Evolutionary conservation across 30 jellyfish, hydroid and myxozoan genomes (phyloP).

Genomic region (Chironex yamaguchii): DNA sequence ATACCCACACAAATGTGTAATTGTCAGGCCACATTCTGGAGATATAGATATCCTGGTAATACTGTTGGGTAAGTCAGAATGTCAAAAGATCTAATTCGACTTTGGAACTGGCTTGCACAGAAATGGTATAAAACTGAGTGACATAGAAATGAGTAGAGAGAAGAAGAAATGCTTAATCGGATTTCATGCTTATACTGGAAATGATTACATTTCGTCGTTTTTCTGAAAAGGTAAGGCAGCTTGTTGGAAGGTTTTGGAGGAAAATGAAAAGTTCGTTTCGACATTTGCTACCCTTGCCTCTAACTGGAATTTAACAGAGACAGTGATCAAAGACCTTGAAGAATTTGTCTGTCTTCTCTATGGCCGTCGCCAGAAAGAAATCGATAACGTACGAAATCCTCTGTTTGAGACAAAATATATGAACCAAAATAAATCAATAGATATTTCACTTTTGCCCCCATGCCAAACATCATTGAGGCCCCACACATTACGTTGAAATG

Average conservation of each 20-base stretch:
- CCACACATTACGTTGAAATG: slow-evolving; percentile 19
- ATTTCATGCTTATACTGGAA: neutral
- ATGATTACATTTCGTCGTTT: neutral
- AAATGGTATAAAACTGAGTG: neutral
- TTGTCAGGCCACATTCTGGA: neutral
- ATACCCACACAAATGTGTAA: neutral
- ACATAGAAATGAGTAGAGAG: neutral
- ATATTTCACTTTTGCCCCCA: slow-evolving; percentile 14
- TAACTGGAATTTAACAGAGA: neutral
- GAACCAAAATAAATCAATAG: neutral
- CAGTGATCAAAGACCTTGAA: neutral
- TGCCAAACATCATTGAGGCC: slow-evolving; percentile 16
- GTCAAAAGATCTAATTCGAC: neutral
- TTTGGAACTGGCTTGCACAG: neutral
- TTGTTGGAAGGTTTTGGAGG: neutral
- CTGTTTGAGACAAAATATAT: neutral
- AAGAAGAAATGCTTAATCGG: neutral
- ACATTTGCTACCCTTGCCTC: neutral
- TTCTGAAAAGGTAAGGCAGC: neutral
- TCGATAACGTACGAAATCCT: neutral
- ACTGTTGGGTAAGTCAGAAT: neutral
- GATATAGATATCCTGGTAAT: neutral
- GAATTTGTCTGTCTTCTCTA: neutral
- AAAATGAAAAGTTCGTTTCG: neutral
- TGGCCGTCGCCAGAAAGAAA: neutral